Conservation (phyloP, 2,797 vertebrate genomes). For the Arremon brunneinucha region DNA sequence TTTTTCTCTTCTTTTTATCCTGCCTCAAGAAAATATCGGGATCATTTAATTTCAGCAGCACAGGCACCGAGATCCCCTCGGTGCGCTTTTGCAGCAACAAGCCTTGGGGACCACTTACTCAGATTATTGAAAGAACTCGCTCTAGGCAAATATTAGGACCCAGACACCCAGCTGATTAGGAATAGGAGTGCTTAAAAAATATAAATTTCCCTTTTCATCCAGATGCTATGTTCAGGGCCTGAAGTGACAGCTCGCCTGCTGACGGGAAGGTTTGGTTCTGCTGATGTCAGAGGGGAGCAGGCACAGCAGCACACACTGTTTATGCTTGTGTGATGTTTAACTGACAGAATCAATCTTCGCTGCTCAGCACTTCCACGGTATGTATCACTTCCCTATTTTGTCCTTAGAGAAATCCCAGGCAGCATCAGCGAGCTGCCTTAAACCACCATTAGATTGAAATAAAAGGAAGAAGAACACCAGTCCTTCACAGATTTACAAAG, state of each 20-base stretch:
- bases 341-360: background rate
- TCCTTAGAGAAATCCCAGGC: constrained; percentile 26
- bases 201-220: background rate
- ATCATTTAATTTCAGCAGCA: background rate
- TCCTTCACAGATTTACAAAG: background rate
- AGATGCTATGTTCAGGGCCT: background rate
- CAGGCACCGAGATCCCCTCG: background rate
- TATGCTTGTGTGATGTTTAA: background rate
- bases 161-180: background rate
- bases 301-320: background rate
- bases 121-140: background rate
- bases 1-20: background rate
- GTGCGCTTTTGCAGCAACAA: rapidly evolving
- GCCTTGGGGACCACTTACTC: background rate
- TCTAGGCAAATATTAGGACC: background rate
- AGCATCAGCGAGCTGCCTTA: background rate
- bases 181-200: background rate
- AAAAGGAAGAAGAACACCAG: background rate
- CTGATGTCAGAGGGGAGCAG: background rate
- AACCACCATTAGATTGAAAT: background rate
- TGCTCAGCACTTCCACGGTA: background rate
- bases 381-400: background rate
- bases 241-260: background rate
- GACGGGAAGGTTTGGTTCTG: background rate
- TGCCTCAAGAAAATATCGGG: background rate